These are phyloP conservation scores for Panurus biarmicus DNA, from an alignment of 2,113 vertebrate genomes.

Conservation along the genomic window DNA sequence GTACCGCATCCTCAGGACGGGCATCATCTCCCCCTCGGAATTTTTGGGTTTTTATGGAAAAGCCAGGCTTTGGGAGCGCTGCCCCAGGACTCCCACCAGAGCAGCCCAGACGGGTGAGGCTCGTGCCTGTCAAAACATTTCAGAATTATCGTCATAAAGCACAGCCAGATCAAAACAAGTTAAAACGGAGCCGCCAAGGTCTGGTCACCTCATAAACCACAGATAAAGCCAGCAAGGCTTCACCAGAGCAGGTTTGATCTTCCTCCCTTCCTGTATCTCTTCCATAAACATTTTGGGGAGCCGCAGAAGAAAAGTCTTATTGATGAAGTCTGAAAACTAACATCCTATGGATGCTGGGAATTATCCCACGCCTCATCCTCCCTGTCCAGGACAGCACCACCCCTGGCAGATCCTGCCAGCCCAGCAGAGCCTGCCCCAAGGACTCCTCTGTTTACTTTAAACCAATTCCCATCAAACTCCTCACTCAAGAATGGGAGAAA, in stretches of 20 bases:
- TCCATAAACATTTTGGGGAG: slow-evolving; percentile 57
- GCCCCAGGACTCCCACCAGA: background rate
- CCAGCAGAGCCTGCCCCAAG: background rate
- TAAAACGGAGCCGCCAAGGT: slow-evolving; percentile 49
- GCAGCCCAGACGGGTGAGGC: slow-evolving; percentile 21
- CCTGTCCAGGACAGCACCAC: background rate
- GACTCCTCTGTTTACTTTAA: background rate
- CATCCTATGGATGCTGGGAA: slow-evolving; percentile 12
- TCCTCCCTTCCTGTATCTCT: slow-evolving; percentile 60
- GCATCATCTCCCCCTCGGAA: background rate
- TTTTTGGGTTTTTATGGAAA: background rate
- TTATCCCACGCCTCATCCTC: slow-evolving; percentile 8
- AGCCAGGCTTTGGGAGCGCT: rapidly evolving
- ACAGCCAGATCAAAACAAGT: slow-evolving; percentile 54
- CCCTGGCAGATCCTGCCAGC: background rate
- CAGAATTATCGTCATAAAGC: slow-evolving; percentile 54
- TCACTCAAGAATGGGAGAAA: background rate
- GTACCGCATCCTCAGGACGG: background rate
- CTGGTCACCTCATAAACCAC: slow-evolving; percentile 63
- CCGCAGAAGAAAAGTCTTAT: background rate
- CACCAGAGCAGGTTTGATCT: slow-evolving; percentile 53
- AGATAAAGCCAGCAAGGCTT: slow-evolving; percentile 51
- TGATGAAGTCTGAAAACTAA: slow-evolving; percentile 35
- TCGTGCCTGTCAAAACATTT: slow-evolving; percentile 60
- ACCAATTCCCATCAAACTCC: background rate